Base-by-base conservation (phyloP, 2,797 vertebrate genomes). In the Lutjanus argentimaculatus region DNA sequence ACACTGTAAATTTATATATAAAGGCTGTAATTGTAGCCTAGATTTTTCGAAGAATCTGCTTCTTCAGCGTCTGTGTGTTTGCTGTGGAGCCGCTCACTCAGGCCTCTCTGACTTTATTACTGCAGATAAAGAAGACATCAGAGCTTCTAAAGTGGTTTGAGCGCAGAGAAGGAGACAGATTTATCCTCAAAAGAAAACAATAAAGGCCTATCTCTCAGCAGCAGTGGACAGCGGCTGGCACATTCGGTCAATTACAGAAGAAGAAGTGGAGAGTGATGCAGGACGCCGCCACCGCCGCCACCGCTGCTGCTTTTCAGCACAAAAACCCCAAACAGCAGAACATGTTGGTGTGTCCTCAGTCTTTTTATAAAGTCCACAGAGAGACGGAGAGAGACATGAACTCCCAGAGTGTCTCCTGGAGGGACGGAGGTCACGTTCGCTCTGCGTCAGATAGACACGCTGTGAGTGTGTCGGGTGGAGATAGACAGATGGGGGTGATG, bases 181-280 rank as follows among this genome's bases (percentile, higher is more conserved):
- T 87, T 80, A 87, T 83, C 72, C 82, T 81, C 69, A 72, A 36
- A 85, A 80, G 71, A 73, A 89, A 87, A 82, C 87, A 89, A 77
- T 87, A 87, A 83, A 77, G 55, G 67, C 62, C 74, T 72, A 79
- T 89, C 80, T 85, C 69, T 79, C 69, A 56, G 67, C 77, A 56
- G 64, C 79, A 82, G 77, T 17, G 42, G 61, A 69, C 71, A 40
- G 87, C 30, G 16, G 22, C 86, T 85, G 83, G 79, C 78, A 64
- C 56, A 77, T 72, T 21, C n/a, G 62, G 59, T 77, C 72, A 82
- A 72, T 80, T 78, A 75, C 64, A 61, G 71, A 69, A 67, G 53
- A 69, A 67, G 53, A 69, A 67, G 67, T 14, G 63, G 16, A 62
- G 8, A 36, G 48, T 3, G 58, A 49, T 49, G 66, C 57, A 53